These are phyloP conservation scores for Agrochola lychnidis DNA, from an alignment of 2,888 invertebrate genomes.

Conservation along the genomic window DNA sequence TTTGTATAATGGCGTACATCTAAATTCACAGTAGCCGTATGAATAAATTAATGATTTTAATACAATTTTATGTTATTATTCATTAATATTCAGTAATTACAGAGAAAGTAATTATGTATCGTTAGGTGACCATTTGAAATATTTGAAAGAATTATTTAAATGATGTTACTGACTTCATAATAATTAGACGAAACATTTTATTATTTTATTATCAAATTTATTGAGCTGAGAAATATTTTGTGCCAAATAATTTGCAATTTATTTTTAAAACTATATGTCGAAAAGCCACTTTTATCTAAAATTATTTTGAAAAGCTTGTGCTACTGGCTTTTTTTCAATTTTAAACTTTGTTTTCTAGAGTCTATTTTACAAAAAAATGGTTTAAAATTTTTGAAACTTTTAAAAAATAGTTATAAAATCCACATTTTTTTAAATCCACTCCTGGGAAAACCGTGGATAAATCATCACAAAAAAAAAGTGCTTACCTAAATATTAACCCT, in stretches of 20 bases:
- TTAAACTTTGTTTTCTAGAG: not conserved
- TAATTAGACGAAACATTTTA: constrained; percentile 27
- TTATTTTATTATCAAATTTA: constrained; percentile 10
- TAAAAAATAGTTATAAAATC: not conserved
- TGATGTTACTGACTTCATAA: constrained; percentile 16
- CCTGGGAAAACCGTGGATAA: too few species aligned
- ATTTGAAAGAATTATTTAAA: constrained; percentile 44
- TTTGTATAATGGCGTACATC: constrained; percentile 66
- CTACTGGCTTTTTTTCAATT: too few species aligned
- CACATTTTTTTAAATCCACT: not conserved
- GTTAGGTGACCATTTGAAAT: constrained; percentile 48
- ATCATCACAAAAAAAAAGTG: not conserved
- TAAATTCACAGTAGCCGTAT: constrained; percentile 73
- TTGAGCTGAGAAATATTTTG: constrained; percentile 5
- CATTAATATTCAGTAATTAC: constrained; percentile 36
- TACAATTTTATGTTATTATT: constrained; percentile 67
- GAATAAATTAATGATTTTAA: constrained; percentile 63
- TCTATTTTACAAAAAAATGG: not conserved
- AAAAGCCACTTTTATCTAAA: not conserved
- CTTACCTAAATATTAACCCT: not conserved
- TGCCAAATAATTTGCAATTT: constrained; percentile 2
- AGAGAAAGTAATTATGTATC: constrained; percentile 60
- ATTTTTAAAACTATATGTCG: constrained; percentile 2
- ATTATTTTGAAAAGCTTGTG: not conserved
- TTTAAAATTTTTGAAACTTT: not conserved